These are phyloP conservation scores for Timema cristinae DNA, from an alignment of 2,888 invertebrate genomes.

Conservation along the genomic window DNA sequence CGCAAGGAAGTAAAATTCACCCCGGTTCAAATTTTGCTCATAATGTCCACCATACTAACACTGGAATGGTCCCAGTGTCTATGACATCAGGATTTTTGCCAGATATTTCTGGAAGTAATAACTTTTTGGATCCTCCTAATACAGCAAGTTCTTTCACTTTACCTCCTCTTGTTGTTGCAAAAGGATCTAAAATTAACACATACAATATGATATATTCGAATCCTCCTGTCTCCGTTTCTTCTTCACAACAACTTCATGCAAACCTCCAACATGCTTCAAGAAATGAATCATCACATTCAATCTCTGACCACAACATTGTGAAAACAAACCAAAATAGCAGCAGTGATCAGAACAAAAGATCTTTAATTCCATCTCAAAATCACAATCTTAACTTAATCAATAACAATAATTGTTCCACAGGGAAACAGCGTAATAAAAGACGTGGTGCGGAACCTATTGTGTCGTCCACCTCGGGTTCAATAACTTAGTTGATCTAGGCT, in stretches of 20 bases:
- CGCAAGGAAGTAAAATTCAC: neutral
- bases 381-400: slow-evolving; percentile 10
- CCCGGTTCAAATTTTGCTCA: slow-evolving; percentile 2
- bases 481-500: slow-evolving; percentile 25
- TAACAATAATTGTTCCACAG: slow-evolving; percentile 7
- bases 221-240: neutral
- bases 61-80: slow-evolving; percentile 10
- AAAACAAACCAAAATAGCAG: slow-evolving; percentile 12
- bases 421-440: slow-evolving; percentile 20
- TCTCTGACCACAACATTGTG: neutral
- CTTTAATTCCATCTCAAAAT: slow-evolving; percentile 1
- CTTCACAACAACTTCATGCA: slow-evolving; percentile 13
- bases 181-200: slow-evolving; percentile 1
- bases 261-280: slow-evolving; percentile 5
- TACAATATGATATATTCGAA: slow-evolving; percentile 17
- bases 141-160: slow-evolving; percentile 18
- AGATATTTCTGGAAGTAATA: slow-evolving; percentile 15
- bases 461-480: slow-evolving; percentile 21
- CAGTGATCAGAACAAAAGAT: slow-evolving; percentile 4
- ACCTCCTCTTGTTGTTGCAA: slow-evolving; percentile 12
- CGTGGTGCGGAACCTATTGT: slow-evolving; percentile 20
- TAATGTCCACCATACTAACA: neutral
- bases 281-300: slow-evolving; percentile 7
- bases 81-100: slow-evolving; percentile 19
- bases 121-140: slow-evolving; percentile 14